Evolutionary conservation across 2,113 vertebrate genomes (phyloP).

Genomic region (Plestiodon gilberti): DNA sequence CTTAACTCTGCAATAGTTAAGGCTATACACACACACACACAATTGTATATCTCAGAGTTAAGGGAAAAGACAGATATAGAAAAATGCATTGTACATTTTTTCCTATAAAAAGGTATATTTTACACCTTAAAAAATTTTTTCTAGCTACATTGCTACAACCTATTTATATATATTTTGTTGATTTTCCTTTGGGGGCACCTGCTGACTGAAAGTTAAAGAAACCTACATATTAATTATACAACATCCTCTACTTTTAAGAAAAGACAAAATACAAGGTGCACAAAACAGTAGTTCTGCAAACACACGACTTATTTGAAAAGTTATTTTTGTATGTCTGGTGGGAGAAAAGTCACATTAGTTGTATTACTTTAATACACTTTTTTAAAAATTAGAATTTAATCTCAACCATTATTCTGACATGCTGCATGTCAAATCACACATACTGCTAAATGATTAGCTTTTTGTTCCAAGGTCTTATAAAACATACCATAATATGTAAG

Average conservation of each 20-base stretch:
- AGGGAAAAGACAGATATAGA: constrained; percentile 74
- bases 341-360: constrained; percentile 74
- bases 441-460: constrained; percentile 79
- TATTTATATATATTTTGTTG: constrained; percentile 73
- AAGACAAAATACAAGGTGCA: constrained; percentile 76
- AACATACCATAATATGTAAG: constrained; percentile 72
- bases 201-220: constrained; percentile 72
- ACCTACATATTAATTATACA: constrained; percentile 69
- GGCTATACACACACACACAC: constrained; percentile 82
- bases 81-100: constrained; percentile 75
- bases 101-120: constrained; percentile 76
- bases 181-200: constrained; percentile 73
- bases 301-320: constrained; percentile 72
- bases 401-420: constrained; percentile 79
- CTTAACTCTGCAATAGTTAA: constrained; percentile 79
- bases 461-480: constrained; percentile 75
- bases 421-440: constrained; percentile 81
- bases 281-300: constrained; percentile 78
- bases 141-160: constrained; percentile 68
- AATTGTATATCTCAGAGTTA: constrained; percentile 78
- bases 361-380: constrained; percentile 72
- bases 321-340: constrained; percentile 73
- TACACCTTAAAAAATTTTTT: constrained; percentile 61
- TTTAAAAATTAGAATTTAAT: constrained; percentile 72
- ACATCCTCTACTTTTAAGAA: constrained; percentile 71